Evolutionary conservation across 1,140 invertebrate species (phyloP).

Genomic region (Cotesia vestalis): DNA sequence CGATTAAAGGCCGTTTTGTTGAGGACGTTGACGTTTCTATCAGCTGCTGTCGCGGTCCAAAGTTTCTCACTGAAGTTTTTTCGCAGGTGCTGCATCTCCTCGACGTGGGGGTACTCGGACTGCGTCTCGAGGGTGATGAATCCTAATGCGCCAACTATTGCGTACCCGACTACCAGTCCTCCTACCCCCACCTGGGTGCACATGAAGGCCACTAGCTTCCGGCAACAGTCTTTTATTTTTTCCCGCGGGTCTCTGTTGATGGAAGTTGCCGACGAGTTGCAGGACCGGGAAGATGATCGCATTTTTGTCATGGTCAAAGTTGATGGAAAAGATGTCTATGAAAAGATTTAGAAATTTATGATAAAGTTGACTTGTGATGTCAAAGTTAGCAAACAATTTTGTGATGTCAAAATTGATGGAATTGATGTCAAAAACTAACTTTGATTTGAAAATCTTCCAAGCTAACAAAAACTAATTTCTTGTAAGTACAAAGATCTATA

Average conservation of each 20-base stretch:
- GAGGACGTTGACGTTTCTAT: constrained; percentile 74
- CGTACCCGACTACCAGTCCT: constrained; percentile 92
- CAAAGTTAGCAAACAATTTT: no score
- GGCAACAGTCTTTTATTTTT: constrained; percentile 81
- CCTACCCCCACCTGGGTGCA: constrained; percentile 95
- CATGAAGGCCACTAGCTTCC: constrained; percentile 89
- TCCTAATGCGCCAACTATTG: constrained; percentile 91
- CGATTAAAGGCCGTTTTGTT: constrained; percentile 77
- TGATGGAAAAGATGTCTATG: no score
- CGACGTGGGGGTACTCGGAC: constrained; percentile 68
- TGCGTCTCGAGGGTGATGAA: constrained; percentile 88
- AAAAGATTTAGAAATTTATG: no score
- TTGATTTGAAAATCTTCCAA: no score
- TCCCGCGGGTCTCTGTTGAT: constrained; percentile 74
- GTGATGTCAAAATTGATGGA: no score
- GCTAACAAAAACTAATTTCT: no score
- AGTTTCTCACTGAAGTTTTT: constrained; percentile 70
- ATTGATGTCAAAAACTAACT: no score
- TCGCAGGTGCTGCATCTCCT: constrained; percentile 64
- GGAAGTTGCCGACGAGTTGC: constrained; percentile 74
- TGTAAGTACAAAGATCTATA: no score
- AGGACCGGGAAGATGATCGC: constrained; percentile 70
- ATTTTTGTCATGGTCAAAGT: constrained; percentile 36
- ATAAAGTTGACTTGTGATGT: no score
- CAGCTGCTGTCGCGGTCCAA: constrained; percentile 76